Percentiles rank a stretch among this genome's conserved stretches.
Conservation (phyloP, 1,140 invertebrate species). For the Tribolium castaneum region DNA sequence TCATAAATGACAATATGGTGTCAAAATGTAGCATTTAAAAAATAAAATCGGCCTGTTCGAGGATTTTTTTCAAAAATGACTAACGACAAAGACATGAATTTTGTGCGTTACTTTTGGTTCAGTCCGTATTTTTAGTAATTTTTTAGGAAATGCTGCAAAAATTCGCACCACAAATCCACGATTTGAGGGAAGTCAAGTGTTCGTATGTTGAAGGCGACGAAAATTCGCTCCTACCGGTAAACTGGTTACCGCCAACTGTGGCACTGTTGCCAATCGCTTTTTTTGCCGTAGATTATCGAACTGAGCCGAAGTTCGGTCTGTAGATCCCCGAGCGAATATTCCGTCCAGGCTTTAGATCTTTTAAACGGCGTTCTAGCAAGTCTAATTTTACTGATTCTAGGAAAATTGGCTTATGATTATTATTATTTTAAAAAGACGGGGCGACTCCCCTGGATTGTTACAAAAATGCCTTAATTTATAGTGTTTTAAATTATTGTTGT, state of each 20-base stretch:
- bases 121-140: background rate
- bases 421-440: conserved; percentile 83
- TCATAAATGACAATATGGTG: too few relatives aligned
- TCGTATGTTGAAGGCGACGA: conserved; percentile 68
- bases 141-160: conserved; percentile 73
- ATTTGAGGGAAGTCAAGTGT: conserved; percentile 76
- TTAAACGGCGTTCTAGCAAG: conserved; percentile 75
- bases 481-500: background rate
- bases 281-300: conserved; percentile 72
- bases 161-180: conserved; percentile 75
- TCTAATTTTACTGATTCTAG: conserved; percentile 77
- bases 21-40: too few relatives aligned
- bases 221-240: conserved; percentile 72
- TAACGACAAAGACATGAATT: too few relatives aligned
- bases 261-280: conserved; percentile 43
- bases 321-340: conserved; percentile 66
- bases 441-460: conserved; percentile 82
- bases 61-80: too few relatives aligned
- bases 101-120: too few relatives aligned
- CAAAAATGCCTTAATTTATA: conserved; percentile 71
- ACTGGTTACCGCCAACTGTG: conserved; percentile 21
- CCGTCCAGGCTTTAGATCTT: conserved; percentile 75
- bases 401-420: conserved; percentile 84
- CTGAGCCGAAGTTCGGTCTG: conserved; percentile 77
- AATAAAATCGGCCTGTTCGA: too few relatives aligned